Base-by-base conservation (phyloP, 2,113 vertebrate species). In the Sebastes fasciatus region DNA sequence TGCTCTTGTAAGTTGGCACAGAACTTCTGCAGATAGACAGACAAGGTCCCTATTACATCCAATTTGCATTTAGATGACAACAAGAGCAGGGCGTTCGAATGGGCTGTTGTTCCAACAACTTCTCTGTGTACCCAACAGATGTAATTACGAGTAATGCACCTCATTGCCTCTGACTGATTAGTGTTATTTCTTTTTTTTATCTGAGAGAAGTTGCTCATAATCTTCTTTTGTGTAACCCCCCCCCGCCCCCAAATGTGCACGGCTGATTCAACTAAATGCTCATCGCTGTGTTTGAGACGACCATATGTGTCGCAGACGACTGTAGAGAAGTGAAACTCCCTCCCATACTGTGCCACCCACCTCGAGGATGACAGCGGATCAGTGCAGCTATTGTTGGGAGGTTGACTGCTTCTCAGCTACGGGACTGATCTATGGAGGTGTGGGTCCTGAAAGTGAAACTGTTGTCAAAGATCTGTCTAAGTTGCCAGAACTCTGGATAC, bases 11-110 rank as follows among this genome's bases (percentile, higher is more conserved):
- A 70, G 34, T 82, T 84, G 57, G 54, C 71, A 85, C 57, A 51
- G 61, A 89, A 63, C 63, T 58, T 86, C 64, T 69, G 61, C 73
- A 79, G 80, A 76, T 64, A 65, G 67, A 79, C 79, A 80, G 45
- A 84, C 48, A 49, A 69, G 55, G 64, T 75, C 49, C 80, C 76
- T 81, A 82, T 88, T 81, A 86, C 74, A 81, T 63, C 76, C 77
- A 83, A 91, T 92, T 92, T 91, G 82, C 89, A 89, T 88, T 91
- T 83, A 88, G 85, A 90, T 83, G 77, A 91, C 88, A 89, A 93
- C 72, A 89, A 77, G 79, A 80, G 63, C 54, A 69, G 60, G 62
- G 71, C 82, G 74, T 70, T 78, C 75, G 74, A 88, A 90, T 63
- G 63, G 71, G 80, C 45, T 79, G 86, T 77, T 91, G 88, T 91